Evolutionary conservation across 2,797 vertebrate genomes (phyloP), one percentile per base, ranked within the genome.

Genomic region (Chanos chanos): DNA sequence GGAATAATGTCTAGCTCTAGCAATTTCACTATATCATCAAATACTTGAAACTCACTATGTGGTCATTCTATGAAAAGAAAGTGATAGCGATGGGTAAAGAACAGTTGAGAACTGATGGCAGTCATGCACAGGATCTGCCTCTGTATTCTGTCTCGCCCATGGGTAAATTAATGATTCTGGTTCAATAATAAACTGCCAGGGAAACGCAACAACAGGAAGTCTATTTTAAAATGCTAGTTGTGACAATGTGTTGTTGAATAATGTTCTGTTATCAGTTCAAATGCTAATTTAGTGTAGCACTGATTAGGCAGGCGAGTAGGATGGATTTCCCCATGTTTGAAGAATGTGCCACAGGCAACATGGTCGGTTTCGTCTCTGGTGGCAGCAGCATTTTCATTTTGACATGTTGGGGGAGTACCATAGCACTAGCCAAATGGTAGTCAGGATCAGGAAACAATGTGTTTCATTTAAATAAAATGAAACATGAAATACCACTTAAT

Each of bases 121-220:
- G n/a, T n/a, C n/a, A n/a, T n/a, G n/a, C n/a, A n/a, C n/a, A n/a
- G n/a, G n/a, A n/a, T n/a, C n/a, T n/a, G n/a, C n/a, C n/a, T n/a
- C n/a, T n/a, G n/a, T n/a, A n/a, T n/a, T n/a, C n/a, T n/a, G n/a
- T n/a, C n/a, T n/a, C n/a, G n/a, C n/a, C n/a, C n/a, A n/a, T n/a
- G n/a, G 25, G 16, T 39, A 50, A 48, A 53, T 37, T 30, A 50
- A 62, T 37, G 4, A 61, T 61, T 43, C 34, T 21, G 44, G 19
- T 19, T 36, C 47, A 58, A 58, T 47, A 53, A 40, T 25, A 43
- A 7, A 58, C 36, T 16, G 34, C 27, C 60, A 50, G 6, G 39
- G 39, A 43, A 40, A 33, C 12, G 50, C 40, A 34, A 37, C 53
- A 16, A 28, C 39, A 30, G 45, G 36, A 33, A 31, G 30, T 30